phyloP scores from a whole-genome alignment of 1,140 invertebrate species.

The Mylabris phalerata region DNA sequence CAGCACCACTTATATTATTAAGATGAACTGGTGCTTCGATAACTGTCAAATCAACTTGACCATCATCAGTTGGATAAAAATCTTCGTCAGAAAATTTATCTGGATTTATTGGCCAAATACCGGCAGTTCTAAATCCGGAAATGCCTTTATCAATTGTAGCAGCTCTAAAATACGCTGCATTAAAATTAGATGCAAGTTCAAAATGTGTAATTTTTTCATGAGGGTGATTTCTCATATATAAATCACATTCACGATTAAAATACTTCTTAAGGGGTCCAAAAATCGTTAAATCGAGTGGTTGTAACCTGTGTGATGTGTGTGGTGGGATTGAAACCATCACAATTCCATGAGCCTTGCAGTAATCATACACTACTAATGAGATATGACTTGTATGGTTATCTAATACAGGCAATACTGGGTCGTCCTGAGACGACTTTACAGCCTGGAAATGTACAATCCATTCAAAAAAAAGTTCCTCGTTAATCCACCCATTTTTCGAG shows the following conservation, averaged over 20 bases:
- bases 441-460: conserved; percentile 29
- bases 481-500: conserved; percentile 26
- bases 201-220: no score
- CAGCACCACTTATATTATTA: neutral
- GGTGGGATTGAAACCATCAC: conserved; percentile 33
- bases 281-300: conserved; percentile 30
- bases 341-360: conserved; percentile 26
- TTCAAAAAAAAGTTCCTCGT: conserved; percentile 20
- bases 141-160: conserved; percentile 13
- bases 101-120: neutral
- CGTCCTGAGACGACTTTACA: conserved; percentile 11
- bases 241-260: conserved; percentile 22
- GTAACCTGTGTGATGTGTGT: conserved; percentile 32
- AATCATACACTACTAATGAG: conserved; percentile 8
- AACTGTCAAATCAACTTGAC: neutral
- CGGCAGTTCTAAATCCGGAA: no score
- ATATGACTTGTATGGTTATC: conserved; percentile 31
- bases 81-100: conserved; percentile 1
- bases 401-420: conserved; percentile 27
- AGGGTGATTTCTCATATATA: conserved; percentile 2
- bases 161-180: conserved; percentile 5
- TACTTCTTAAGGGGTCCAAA: conserved; percentile 31
- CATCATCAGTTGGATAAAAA: neutral
- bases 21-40: neutral
- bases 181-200: conserved; percentile 12